phyloP scores from a whole-genome alignment of 2,797 vertebrate genomes.

The Etheostoma perlongum region DNA sequence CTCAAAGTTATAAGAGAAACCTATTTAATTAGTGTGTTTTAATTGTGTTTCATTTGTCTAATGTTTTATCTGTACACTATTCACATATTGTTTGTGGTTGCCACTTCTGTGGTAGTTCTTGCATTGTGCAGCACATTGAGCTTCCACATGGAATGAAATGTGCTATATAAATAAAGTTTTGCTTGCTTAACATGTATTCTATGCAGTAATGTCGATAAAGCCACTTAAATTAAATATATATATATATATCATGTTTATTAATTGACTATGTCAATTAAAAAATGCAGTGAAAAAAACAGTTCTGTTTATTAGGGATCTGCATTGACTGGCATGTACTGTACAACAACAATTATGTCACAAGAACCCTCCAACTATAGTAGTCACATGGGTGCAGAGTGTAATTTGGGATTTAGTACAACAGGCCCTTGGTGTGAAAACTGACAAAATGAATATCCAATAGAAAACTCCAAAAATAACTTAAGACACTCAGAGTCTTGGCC shows the following conservation, averaged over 20 bases:
- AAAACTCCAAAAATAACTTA: not conserved
- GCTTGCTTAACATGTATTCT: too few species aligned
- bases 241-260: not conserved
- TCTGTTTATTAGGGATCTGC: not conserved
- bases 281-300: not conserved
- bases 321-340: not conserved
- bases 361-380: not conserved
- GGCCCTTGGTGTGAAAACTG: not conserved
- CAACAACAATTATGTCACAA: not conserved
- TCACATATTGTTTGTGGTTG: too few species aligned
- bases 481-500: not conserved
- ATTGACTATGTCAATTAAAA: not conserved
- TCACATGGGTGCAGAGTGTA: not conserved
- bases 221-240: too few species aligned
- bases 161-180: too few species aligned
- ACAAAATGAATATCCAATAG: not conserved
- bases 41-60: too few species aligned
- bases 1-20: not conserved
- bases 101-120: too few species aligned
- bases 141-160: too few species aligned
- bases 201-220: too few species aligned
- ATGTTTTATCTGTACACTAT: too few species aligned
- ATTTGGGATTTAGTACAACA: not conserved
- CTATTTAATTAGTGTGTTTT: too few species aligned
- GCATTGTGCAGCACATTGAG: too few species aligned